Base-by-base conservation (phyloP, 2,113 vertebrate genomes). In the Hyperoodon ampullatus region DNA sequence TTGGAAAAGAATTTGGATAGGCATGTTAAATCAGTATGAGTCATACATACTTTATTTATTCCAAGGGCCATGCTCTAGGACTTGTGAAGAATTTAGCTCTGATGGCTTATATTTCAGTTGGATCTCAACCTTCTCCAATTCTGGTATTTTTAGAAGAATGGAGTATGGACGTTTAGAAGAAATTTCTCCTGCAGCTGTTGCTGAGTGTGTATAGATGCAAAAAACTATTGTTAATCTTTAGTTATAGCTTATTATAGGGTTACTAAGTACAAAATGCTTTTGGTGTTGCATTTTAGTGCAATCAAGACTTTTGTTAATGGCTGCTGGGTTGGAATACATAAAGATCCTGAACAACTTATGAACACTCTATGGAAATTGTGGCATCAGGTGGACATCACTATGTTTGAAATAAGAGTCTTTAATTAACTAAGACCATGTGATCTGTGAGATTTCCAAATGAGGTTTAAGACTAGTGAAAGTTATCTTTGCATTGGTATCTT, bases 121-220 rank as follows among this genome's bases (percentile, higher is more conserved):
- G 99, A 39, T 99, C 99, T 47, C 99, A 99, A 95, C 99, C 99
- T 0, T 99, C 99, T 3, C 99, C 99, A 77, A 99, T 99, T 98
- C 97, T 99, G 98, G 99, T 99, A 98, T 99, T 99, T 98, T 99
- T 99, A 98, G 99, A 99, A 98, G 99, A 99, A 97, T 99, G 99
- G 99, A 99, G 99, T 96, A 99, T 99, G 99, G 99, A 99, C 99
- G 99, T 97, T 98, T 99, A 95, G 99, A 99, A 98, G 99, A 99
- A 98, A 99, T 99, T 97, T 99, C 99, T 28, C 99, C 99, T 61
- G 99, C 99, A 53, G 99, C 99, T 86, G 99, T 99, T 90, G 99
- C 99, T 44, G 99, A 99, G 99, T 99, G 85, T 39, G 99, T 99
- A 68, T 82, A 86, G 70, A 65, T 89, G 4, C 19, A 77, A 50